These are phyloP conservation scores for Piliocolobus tephrosceles DNA, from an alignment of 2,113 vertebrate genomes.

Conservation along the genomic window DNA sequence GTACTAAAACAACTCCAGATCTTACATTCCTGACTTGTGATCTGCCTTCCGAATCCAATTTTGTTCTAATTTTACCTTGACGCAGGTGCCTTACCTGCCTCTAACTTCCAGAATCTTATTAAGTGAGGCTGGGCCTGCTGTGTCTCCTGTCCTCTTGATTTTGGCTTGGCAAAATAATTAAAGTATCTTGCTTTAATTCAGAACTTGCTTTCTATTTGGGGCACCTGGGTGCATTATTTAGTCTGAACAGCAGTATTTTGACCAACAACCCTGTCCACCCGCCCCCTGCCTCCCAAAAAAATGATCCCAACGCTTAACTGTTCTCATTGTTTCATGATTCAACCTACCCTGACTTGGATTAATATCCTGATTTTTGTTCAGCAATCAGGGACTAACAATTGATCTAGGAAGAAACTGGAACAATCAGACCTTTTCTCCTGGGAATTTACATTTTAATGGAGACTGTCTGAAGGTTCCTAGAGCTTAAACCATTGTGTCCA, in stretches of 20 bases:
- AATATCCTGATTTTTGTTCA: background rate
- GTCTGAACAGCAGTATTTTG: background rate
- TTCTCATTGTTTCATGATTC: background rate
- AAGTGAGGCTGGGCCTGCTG: background rate
- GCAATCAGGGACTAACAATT: background rate
- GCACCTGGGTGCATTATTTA: background rate
- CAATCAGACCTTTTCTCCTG: too few species aligned
- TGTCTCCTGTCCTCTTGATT: background rate
- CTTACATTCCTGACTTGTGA: background rate
- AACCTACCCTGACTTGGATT: background rate
- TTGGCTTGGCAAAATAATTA: background rate
- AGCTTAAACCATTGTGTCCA: too few species aligned
- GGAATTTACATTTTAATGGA: too few species aligned
- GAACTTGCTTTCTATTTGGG: background rate
- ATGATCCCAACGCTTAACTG: background rate
- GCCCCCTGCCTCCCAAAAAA: accelerated
- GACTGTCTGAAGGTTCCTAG: too few species aligned
- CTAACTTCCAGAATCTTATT: background rate
- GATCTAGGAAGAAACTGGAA: too few species aligned
- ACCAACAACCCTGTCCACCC: background rate
- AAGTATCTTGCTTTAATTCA: background rate
- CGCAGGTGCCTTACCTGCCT: background rate
- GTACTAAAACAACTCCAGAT: background rate
- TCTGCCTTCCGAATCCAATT: background rate
- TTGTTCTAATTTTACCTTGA: background rate